These are phyloP conservation scores for Serinus canaria DNA, from an alignment of 2,113 vertebrate genomes.

Conservation along the genomic window DNA sequence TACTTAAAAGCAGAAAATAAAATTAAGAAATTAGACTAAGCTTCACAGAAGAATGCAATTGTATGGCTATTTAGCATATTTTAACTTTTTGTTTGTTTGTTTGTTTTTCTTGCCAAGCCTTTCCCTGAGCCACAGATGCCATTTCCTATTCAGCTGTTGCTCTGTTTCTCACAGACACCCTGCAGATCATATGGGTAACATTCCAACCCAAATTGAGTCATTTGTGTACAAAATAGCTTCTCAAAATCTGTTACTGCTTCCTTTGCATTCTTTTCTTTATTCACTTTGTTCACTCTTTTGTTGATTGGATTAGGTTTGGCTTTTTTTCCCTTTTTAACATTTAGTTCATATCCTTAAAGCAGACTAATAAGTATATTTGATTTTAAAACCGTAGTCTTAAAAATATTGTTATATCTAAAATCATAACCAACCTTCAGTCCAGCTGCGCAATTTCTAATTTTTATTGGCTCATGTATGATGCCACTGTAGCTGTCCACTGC, in stretches of 20 bases:
- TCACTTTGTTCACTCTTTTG: not conserved
- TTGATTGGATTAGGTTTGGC: not conserved
- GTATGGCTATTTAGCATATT: conserved; percentile 51
- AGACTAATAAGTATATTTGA: not conserved
- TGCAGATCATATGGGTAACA: conserved; percentile 41
- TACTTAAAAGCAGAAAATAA: conserved; percentile 43
- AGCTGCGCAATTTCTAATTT: not conserved
- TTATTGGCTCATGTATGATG: not conserved
- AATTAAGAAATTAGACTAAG: conserved; percentile 32
- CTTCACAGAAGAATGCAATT: conserved; percentile 33
- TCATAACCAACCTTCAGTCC: not conserved
- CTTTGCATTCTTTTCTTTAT: conserved; percentile 8
- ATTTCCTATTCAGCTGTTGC: conserved; percentile 59
- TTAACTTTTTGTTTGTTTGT: conserved; percentile 39
- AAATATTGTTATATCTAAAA: not conserved
- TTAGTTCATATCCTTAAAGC: not conserved
- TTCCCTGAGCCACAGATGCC: conserved; percentile 57
- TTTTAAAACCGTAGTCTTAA: not conserved
- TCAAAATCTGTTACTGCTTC: conserved; percentile 49
- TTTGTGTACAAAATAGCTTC: conserved; percentile 33
- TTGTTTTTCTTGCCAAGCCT: conserved; percentile 59
- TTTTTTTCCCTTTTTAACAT: not conserved
- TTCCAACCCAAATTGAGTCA: conserved; percentile 42
- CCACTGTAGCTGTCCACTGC: not conserved
- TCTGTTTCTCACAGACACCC: conserved; percentile 54